These are phyloP conservation scores for Drosophila subobscura DNA, from an alignment of 1,140 invertebrate genomes.

Conservation along the genomic window DNA sequence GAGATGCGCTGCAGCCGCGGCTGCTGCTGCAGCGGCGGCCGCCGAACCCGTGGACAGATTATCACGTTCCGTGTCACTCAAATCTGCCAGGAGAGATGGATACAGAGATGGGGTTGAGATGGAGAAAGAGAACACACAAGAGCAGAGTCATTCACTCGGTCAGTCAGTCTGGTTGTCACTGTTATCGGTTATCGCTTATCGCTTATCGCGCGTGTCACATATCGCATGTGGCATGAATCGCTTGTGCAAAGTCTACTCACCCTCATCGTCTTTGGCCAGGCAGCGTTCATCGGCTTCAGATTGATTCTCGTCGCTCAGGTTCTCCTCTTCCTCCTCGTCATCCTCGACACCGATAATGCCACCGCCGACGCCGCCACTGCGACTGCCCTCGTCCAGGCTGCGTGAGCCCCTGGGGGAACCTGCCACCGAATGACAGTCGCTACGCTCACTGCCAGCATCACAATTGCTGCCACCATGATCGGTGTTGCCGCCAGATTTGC, in stretches of 20 bases:
- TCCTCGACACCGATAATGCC: slow-evolving; percentile 73
- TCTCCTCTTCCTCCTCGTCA: slow-evolving; percentile 90
- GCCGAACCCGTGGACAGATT: slow-evolving; percentile 77
- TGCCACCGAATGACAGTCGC: slow-evolving; percentile 84
- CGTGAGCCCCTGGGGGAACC: slow-evolving; percentile 83
- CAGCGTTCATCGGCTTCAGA: slow-evolving; percentile 83
- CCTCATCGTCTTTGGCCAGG: slow-evolving; percentile 94
- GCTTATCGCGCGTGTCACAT: slow-evolving; percentile 6
- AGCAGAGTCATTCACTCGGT: slow-evolving; percentile 21
- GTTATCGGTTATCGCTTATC: slow-evolving; percentile 41
- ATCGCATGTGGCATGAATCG: slow-evolving; percentile 23
- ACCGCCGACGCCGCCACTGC: slow-evolving; percentile 86
- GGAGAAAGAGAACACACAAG: slow-evolving; percentile 20
- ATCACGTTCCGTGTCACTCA: slow-evolving; percentile 83
- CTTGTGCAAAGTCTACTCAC: slow-evolving; percentile 84
- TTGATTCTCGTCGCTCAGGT: slow-evolving; percentile 93
- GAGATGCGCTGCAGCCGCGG: slow-evolving; percentile 66
- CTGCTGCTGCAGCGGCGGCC: slow-evolving; percentile 68
- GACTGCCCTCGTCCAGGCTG: slow-evolving; percentile 81
- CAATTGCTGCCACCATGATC: slow-evolving; percentile 85
- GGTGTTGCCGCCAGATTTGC: slow-evolving; percentile 89
- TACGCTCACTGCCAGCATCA: slow-evolving; percentile 85
- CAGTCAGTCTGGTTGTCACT: slow-evolving; percentile 30
- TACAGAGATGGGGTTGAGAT: slow-evolving; percentile 85
- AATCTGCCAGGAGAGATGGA: slow-evolving; percentile 84